Conservation (phyloP, 2,797 vertebrate genomes). For the Sylvilagus floridanus region DNA sequence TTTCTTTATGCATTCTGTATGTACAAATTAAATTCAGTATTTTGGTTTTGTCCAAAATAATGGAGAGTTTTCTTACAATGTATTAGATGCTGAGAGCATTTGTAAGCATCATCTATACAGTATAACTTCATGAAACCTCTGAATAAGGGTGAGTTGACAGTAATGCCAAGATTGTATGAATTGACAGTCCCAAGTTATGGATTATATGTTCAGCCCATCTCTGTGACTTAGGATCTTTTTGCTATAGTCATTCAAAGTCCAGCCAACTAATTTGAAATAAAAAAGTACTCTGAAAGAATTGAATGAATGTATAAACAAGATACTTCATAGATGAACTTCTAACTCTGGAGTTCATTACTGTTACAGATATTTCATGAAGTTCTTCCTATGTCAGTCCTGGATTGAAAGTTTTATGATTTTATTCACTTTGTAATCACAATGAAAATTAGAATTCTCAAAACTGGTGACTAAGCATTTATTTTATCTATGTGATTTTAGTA, state of each 20-base stretch:
- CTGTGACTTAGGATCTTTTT: not conserved
- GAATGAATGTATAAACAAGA: slow-evolving; percentile 1
- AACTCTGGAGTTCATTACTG: slow-evolving; percentile 7
- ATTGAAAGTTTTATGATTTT: slow-evolving; percentile 38
- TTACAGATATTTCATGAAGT: slow-evolving; percentile 28
- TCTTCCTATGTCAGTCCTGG: not conserved
- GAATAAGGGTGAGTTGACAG: slow-evolving; percentile 21
- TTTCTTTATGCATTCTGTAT: not conserved
- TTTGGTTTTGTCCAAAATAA: slow-evolving; percentile 9
- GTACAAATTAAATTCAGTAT: slow-evolving; percentile 22
- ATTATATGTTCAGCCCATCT: slow-evolving; percentile 7
- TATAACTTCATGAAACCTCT: not conserved
- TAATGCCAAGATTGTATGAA: not conserved
- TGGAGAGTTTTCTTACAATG: not conserved
- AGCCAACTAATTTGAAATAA: slow-evolving; percentile 35
- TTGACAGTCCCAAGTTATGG: not conserved
- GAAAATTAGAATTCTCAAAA: slow-evolving; percentile 9
- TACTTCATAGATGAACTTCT: not conserved
- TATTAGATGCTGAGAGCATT: not conserved
- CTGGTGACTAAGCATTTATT: not conserved
- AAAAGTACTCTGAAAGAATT: slow-evolving; percentile 38
- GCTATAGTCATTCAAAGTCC: not conserved
- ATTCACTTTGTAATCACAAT: not conserved
- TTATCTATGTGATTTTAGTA: too few relatives aligned
- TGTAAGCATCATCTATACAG: slow-evolving; percentile 22